These are phyloP conservation scores for Pelecanoides urinatrix DNA, from an alignment of 2,113 vertebrate genomes.

Conservation along the genomic window DNA sequence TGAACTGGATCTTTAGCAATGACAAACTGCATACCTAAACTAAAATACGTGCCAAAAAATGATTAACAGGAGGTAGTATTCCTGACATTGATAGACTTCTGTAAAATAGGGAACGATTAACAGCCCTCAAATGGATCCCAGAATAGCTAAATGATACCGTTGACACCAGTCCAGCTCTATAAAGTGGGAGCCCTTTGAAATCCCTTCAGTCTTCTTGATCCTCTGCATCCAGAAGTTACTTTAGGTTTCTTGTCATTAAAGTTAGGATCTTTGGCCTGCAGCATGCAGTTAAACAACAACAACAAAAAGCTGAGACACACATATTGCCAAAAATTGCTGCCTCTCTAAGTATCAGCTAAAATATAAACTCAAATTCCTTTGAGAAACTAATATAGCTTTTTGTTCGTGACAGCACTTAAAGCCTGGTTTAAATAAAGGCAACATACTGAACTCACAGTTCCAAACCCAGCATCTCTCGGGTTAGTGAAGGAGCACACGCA, in stretches of 20 bases:
- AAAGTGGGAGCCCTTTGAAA: neutral
- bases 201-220: neutral
- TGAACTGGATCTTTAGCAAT: neutral
- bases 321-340: neutral
- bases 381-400: neutral
- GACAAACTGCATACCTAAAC: neutral
- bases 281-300: neutral
- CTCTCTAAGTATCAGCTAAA: neutral
- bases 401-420: neutral
- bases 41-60: neutral
- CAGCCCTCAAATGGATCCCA: neutral
- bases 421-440: neutral
- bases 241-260: neutral
- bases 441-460: neutral
- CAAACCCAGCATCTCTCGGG: neutral
- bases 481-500: neutral
- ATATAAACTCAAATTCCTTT: neutral
- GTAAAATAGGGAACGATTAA: neutral
- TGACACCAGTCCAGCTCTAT: neutral
- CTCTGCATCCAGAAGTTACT: neutral
- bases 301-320: neutral
- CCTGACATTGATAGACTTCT: neutral
- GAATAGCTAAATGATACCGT: neutral
- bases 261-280: neutral
- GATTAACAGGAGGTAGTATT: neutral